phyloP scores from a whole-genome alignment of 2,888 invertebrate species.

The Rhingia campestris region DNA sequence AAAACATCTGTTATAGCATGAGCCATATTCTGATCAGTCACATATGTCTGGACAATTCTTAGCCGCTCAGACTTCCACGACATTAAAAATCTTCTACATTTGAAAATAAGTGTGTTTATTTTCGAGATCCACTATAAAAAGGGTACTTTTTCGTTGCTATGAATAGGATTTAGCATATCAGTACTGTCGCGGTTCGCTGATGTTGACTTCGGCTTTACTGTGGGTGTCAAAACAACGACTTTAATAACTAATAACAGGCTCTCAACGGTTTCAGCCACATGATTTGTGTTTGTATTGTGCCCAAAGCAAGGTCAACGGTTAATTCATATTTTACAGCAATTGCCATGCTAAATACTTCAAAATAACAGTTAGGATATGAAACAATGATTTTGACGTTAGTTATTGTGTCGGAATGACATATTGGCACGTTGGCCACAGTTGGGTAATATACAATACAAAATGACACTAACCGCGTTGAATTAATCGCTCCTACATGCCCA shows the following conservation, averaged over 20 bases:
- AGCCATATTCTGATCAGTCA: no score
- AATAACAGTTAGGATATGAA: constrained; percentile 56
- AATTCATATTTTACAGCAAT: constrained; percentile 64
- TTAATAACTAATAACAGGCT: constrained; percentile 61
- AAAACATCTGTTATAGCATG: no score
- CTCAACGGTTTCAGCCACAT: constrained; percentile 35
- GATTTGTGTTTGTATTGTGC: constrained; percentile 48
- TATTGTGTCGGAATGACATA: constrained; percentile 64
- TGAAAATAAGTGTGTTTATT: constrained; percentile 29
- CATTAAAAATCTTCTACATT: neutral
- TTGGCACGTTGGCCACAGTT: constrained; percentile 47
- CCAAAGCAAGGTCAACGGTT: constrained; percentile 67
- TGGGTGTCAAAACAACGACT: constrained; percentile 71
- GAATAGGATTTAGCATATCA: neutral
- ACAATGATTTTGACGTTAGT: constrained; percentile 65
- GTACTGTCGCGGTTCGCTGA: constrained; percentile 64
- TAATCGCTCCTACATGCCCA: constrained; percentile 31
- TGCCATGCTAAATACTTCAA: constrained; percentile 40
- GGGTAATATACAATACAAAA: constrained; percentile 26
- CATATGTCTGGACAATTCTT: no score
- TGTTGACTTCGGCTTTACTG: constrained; percentile 36
- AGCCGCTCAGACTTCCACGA: neutral
- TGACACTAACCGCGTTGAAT: constrained; percentile 11
- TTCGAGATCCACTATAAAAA: constrained; percentile 25
- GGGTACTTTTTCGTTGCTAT: constrained; percentile 4